These are phyloP conservation scores for Cerastoderma edule DNA, from an alignment of 2,888 invertebrate species.

Conservation along the genomic window DNA sequence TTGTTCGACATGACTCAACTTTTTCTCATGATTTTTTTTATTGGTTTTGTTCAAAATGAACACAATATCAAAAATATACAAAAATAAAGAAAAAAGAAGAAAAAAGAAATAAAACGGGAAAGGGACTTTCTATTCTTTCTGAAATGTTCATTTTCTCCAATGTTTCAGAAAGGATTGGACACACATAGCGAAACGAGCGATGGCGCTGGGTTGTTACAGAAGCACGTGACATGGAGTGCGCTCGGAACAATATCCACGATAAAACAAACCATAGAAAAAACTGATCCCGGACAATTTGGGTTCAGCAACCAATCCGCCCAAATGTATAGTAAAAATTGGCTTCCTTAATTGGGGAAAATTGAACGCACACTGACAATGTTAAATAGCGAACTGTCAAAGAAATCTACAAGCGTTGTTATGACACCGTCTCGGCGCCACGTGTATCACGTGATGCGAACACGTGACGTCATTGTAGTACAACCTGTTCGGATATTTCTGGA, in stretches of 20 bases:
- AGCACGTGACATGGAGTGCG: conserved; percentile 3
- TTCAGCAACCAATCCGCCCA: conserved; percentile 27
- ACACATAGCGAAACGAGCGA: too few species aligned
- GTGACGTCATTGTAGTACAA: conserved; percentile 50
- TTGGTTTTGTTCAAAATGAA: too few species aligned
- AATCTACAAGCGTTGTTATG: conserved; percentile 44
- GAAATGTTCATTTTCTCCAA: too few species aligned
- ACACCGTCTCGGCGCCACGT: conserved; percentile 46
- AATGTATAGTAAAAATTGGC: conserved; percentile 38
- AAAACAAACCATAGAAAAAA: conserved; percentile 11
- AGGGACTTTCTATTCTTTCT: too few species aligned
- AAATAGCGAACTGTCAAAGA: conserved; percentile 45
- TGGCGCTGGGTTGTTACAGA: not conserved
- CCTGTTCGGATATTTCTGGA: conserved; percentile 51
- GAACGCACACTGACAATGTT: conserved; percentile 58
- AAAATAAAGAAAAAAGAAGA: too few species aligned
- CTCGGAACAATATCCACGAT: conserved; percentile 7
- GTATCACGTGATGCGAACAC: conserved; percentile 41
- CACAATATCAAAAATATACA: too few species aligned
- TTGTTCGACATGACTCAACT: too few species aligned
- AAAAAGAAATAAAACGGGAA: too few species aligned
- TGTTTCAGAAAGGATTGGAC: too few species aligned
- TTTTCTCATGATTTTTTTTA: too few species aligned
- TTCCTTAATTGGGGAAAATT: conserved; percentile 58
- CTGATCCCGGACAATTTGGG: conserved; percentile 16